These are phyloP conservation scores for Falco punctatus DNA, from an alignment of 2,113 vertebrate species.

Conservation along the genomic window DNA sequence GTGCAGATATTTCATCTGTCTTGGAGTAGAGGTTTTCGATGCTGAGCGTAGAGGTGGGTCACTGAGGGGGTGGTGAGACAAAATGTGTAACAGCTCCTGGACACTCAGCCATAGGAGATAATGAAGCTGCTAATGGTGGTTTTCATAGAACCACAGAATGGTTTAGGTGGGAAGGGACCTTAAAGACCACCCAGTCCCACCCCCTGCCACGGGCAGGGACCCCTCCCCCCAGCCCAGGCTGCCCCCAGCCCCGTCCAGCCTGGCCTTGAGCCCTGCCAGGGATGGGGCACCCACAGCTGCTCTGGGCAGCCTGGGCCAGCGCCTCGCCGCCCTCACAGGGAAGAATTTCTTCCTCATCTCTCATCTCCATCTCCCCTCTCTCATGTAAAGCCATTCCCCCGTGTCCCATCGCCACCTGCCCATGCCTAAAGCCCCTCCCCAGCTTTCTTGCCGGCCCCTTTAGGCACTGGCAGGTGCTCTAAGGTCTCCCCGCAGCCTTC, in stretches of 20 bases:
- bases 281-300: background rate
- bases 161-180: background rate
- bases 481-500: background rate
- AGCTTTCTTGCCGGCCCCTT: too few species aligned
- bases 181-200: background rate
- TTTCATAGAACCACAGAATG: background rate
- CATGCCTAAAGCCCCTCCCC: too few species aligned
- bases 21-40: background rate
- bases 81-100: background rate
- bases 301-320: background rate
- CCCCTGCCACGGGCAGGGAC: background rate
- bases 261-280: background rate
- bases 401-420: too few species aligned
- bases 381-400: background rate
- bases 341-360: background rate
- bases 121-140: background rate
- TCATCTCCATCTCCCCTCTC: background rate
- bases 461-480: too few species aligned
- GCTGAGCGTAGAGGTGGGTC: background rate
- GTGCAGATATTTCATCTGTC: background rate
- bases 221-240: background rate
- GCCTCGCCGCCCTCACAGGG: background rate
- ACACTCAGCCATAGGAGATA: background rate
- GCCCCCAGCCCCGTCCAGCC: background rate
- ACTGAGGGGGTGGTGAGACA: too few species aligned